phyloP scores from a whole-genome alignment of 1,140 invertebrate genomes.

The Meloidogyne exigua region DNA sequence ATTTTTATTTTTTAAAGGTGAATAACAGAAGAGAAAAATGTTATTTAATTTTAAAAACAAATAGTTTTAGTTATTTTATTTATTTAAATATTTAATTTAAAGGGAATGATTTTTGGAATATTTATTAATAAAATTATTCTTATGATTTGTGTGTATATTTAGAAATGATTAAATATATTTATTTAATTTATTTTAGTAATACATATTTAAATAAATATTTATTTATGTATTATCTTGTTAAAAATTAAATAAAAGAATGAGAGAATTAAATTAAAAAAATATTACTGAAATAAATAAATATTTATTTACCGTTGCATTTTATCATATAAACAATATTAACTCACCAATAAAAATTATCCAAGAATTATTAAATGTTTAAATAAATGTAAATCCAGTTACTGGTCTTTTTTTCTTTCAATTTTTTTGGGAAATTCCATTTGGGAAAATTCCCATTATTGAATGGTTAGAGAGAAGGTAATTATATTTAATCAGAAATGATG shows the following conservation, averaged over 20 bases:
- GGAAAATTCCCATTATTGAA: neutral
- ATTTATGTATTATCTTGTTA: neutral
- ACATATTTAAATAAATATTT: too few relatives aligned
- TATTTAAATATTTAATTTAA: neutral
- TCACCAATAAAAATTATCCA: neutral
- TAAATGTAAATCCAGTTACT: neutral
- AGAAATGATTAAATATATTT: neutral
- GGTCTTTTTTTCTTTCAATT: neutral
- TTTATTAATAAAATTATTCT: constrained; percentile 3
- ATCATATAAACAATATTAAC: neutral
- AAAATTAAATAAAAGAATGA: neutral
- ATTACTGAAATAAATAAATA: neutral
- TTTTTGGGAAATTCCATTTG: neutral
- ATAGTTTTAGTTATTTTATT: neutral
- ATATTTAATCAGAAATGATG: too few relatives aligned
- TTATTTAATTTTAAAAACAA: neutral
- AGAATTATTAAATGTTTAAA: neutral
- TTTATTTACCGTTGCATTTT: neutral
- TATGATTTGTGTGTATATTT: neutral
- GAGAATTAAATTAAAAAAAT: too few relatives aligned
- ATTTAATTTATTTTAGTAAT: too few relatives aligned
- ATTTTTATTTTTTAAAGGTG: too few relatives aligned
- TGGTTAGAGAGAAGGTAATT: too few relatives aligned
- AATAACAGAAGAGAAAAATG: too few relatives aligned
- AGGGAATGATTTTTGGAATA: neutral